Base-by-base conservation (phyloP, 2,113 vertebrate genomes). In the Gobio gobio region DNA sequence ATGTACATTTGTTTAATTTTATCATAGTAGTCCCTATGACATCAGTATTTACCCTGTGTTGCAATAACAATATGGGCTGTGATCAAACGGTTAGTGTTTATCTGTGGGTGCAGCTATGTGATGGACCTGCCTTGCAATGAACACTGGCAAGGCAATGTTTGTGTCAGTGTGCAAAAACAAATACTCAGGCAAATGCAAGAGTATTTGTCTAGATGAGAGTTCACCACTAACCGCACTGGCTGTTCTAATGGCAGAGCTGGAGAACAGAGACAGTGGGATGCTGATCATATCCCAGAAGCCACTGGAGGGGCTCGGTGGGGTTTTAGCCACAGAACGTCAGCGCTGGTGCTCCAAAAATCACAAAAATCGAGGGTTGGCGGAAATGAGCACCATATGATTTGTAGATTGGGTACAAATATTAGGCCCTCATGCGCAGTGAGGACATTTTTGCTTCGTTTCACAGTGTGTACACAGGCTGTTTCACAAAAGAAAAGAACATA, bases 81-180 rank as follows among this genome's bases (percentile, higher is more conserved):
- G 56, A 45, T 22, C 40, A 47, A 29, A 24, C 4, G 40, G 22
- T 63, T 61, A 45, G 8, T 26, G 22, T 79, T 59, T 24, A 80
- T 45, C 13, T 66, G 43, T 36, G 64, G 33, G 40, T 16, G 18
- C 10, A 72, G 12, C 5, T 63, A 3, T 68, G 12, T 51, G 26
- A 36, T 58, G 16, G 47, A 33, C 10, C 63, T 33, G 20, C 64
- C 80, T 54, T 54, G 7, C 40, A 40, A 82, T 54, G 20, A 70
- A 70, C 45, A 29, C 26, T 18, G 22, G 29, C 61, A 70, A 22
- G 13, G 47, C 61, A 56, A 33, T 54, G 20, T 56, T 72, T 68
- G 80, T 26, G 29, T 56, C 49, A 82, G 5, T 70, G 64, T 82
- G 80, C 80, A 58, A 36, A 72, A 82, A 64, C 80, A 70, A 79